Evolutionary conservation across 2,797 vertebrate species (phyloP).

Genomic region (Rhodeus uyekii): DNA sequence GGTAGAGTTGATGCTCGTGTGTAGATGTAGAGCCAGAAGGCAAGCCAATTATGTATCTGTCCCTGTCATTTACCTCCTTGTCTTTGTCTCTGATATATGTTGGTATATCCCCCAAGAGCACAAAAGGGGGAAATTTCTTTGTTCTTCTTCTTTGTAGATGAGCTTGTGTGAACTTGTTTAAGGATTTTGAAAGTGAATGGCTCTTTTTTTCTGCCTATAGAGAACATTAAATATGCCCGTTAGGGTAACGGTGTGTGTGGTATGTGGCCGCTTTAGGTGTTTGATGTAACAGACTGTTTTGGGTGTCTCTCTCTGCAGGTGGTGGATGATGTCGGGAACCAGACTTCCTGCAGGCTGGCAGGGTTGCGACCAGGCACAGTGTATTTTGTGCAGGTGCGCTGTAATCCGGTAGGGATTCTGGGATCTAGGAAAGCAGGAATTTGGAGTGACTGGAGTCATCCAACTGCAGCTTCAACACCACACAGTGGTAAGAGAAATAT

Average conservation of each 20-base stretch:
- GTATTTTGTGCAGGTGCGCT: conserved; percentile 98
- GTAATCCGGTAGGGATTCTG: conserved; percentile 95
- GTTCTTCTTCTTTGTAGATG: conserved; percentile 41
- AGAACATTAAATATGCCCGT: conserved; percentile 45
- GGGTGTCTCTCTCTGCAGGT: conserved; percentile 75
- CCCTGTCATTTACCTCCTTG: conserved; percentile 49
- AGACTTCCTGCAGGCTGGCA: conserved; percentile 93
- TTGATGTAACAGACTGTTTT: conserved; percentile 39
- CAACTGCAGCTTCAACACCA: conserved; percentile 93
- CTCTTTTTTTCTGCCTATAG: conserved; percentile 40
- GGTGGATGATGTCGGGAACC: conserved; percentile 94
- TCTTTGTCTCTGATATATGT: conserved; percentile 53
- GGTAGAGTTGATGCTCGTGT: conserved; percentile 50
- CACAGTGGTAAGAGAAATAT: conserved; percentile 83
- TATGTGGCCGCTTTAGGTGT: conserved; percentile 19
- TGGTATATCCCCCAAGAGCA: conserved; percentile 48
- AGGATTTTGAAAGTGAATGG: conserved; percentile 54
- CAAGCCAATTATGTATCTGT: conserved; percentile 41
- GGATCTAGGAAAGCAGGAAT: conserved; percentile 96
- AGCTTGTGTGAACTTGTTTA: conserved; percentile 52
- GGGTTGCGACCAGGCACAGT: conserved; percentile 92
- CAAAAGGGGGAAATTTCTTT: conserved; percentile 39
- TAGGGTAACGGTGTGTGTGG: conserved; percentile 38
- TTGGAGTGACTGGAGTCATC: conserved; percentile 98
- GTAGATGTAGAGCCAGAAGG: conserved; percentile 32